Conservation (phyloP, 1,140 invertebrate species). For the Pseudomyrmex concolor region DNA sequence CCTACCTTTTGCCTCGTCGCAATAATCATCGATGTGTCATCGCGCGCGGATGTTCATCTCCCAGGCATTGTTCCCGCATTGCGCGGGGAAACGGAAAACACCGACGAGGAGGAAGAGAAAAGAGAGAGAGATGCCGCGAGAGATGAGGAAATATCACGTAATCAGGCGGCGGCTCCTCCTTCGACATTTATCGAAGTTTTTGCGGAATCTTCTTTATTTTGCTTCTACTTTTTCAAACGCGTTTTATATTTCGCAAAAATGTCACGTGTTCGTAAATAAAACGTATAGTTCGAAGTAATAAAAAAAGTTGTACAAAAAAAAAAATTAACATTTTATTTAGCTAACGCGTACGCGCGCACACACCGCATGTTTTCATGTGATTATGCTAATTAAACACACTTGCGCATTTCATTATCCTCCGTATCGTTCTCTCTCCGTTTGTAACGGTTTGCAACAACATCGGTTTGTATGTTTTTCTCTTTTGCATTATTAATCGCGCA, state of each 20-base stretch:
- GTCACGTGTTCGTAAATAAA: no score
- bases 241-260: background rate
- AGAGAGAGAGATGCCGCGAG: background rate
- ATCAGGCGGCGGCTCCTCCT: background rate
- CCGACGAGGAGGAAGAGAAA: background rate
- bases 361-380: background rate
- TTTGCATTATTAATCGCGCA: slow-evolving; percentile 13
- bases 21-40: slow-evolving; percentile 60
- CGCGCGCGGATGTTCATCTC: background rate
- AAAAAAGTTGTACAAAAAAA: no score
- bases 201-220: no score
- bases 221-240: background rate
- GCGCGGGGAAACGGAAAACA: slow-evolving; percentile 1
- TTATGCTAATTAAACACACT: background rate
- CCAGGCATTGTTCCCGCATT: slow-evolving; percentile 4
- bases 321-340: no score
- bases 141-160: background rate
- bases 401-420: background rate
- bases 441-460: slow-evolving; percentile 1
- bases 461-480: background rate
- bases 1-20: background rate
- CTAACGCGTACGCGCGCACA: background rate
- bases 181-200: slow-evolving; percentile 4
- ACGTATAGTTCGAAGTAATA: no score
- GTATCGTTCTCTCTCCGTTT: no score